A percentile compares a stretch with the other conserved stretches of the same genome.
phyloP scores from a whole-genome alignment of 2,113 vertebrate species.

The Aphelocoma coerulescens region DNA sequence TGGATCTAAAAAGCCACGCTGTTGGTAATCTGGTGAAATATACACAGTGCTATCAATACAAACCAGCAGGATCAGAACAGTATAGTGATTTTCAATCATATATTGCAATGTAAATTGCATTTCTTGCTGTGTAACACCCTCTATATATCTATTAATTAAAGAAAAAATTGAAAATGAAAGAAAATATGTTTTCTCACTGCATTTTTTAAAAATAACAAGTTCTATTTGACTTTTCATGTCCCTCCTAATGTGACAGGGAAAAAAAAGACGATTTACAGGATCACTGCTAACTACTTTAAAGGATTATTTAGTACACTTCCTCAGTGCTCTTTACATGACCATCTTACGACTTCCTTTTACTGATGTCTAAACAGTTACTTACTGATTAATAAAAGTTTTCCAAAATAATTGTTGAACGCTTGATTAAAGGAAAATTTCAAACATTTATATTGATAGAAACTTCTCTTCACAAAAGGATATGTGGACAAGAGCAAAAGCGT shows the following conservation, averaged over 20 bases:
- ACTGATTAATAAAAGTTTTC: neutral
- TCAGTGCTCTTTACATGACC: neutral
- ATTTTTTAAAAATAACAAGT: neutral
- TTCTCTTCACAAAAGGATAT: neutral
- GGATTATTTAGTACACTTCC: neutral
- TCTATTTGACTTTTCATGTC: neutral
- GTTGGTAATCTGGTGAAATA: conserved; percentile 9
- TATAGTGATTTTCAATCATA: neutral
- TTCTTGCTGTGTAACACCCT: conserved; percentile 4
- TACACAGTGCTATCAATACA: neutral
- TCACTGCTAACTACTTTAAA: neutral
- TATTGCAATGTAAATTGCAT: conserved; percentile 17
- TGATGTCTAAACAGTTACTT: neutral
- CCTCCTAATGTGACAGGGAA: neutral
- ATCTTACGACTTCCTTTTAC: neutral
- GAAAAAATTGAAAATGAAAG: neutral
- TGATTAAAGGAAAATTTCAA: neutral
- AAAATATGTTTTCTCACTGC: neutral
- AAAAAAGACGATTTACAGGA: neutral
- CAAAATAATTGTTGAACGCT: neutral
- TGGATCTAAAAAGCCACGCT: neutral
- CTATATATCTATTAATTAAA: conserved; percentile 5
- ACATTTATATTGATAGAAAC: neutral
- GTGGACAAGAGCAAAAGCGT: neutral
- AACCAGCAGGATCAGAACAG: conserved; percentile 3